These are phyloP conservation scores for Aphis craccivora DNA, from an alignment of 1,140 invertebrate genomes.

Conservation along the genomic window DNA sequence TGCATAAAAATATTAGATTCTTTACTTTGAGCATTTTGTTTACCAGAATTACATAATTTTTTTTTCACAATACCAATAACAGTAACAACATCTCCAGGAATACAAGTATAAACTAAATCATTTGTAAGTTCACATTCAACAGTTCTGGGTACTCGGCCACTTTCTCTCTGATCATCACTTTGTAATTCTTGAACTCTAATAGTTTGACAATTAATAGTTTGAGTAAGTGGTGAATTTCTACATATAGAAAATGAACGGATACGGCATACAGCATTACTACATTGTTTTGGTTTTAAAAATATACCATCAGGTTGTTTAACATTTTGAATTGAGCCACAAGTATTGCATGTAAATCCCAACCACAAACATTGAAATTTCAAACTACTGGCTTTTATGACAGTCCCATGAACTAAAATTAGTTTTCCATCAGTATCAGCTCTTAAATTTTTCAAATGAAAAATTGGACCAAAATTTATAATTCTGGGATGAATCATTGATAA, in stretches of 20 bases:
- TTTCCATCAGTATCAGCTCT: constrained; percentile 84
- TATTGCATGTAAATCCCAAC: constrained; percentile 80
- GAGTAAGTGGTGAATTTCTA: constrained; percentile 74
- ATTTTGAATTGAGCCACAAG: constrained; percentile 72
- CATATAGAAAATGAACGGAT: constrained; percentile 73
- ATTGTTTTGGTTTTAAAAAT: constrained; percentile 69
- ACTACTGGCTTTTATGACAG: constrained; percentile 83
- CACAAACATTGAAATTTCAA: constrained; percentile 77
- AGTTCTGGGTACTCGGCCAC: constrained; percentile 82
- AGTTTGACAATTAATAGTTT: constrained; percentile 79
- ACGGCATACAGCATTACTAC: constrained; percentile 68
- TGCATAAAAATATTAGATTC: constrained; percentile 73
- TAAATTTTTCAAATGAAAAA: constrained; percentile 75
- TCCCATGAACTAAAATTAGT: constrained; percentile 83
- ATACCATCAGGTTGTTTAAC: constrained; percentile 71
- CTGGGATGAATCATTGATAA: constrained; percentile 70
- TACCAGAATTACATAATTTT: constrained; percentile 64
- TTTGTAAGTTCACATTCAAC: constrained; percentile 86
- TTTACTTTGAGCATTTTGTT: constrained; percentile 64
- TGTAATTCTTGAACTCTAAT: constrained; percentile 82
- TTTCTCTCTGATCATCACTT: constrained; percentile 72
- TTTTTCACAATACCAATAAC: constrained; percentile 87
- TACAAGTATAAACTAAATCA: constrained; percentile 86
- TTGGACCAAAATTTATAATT: constrained; percentile 75
- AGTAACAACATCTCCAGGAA: constrained; percentile 88